These are phyloP conservation scores for Ostrea edulis DNA, from an alignment of 1,140 invertebrate genomes.

Conservation along the genomic window DNA sequence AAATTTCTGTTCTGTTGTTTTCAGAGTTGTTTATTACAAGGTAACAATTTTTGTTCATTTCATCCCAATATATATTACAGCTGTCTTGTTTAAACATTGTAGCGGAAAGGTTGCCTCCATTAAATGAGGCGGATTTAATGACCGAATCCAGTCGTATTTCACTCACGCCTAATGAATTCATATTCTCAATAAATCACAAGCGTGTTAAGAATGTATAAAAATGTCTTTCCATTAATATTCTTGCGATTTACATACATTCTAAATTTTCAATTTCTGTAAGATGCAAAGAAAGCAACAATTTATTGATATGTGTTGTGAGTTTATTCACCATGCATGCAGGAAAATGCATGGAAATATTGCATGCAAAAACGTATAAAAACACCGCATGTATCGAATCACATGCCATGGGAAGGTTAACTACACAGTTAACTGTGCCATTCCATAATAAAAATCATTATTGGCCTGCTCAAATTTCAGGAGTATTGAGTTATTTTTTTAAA, in stretches of 20 bases:
- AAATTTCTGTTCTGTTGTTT: no score
- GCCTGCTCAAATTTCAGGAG: constrained; percentile 1
- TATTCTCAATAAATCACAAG: constrained; percentile 8
- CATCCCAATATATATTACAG: neutral
- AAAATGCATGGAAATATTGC: neutral
- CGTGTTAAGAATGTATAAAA: constrained; percentile 8
- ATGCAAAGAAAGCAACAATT: neutral
- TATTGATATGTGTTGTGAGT: neutral
- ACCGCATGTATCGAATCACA: constrained; percentile 10
- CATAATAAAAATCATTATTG: constrained; percentile 4
- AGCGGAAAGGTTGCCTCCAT: neutral
- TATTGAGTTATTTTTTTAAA: constrained; percentile 12
- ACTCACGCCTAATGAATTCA: constrained; percentile 20
- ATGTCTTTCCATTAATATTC: neutral
- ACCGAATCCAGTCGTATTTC: constrained; percentile 5
- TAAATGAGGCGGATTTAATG: constrained; percentile 4
- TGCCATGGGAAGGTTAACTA: neutral
- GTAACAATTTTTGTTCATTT: neutral
- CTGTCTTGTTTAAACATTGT: neutral
- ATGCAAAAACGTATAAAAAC: neutral
- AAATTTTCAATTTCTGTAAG: neutral
- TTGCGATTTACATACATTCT: neutral
- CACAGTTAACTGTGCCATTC: neutral
- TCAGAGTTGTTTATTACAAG: neutral
- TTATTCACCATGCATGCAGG: neutral